These are phyloP conservation scores for Argyra leucocephala DNA, from an alignment of 2,888 invertebrate genomes.

Conservation along the genomic window DNA sequence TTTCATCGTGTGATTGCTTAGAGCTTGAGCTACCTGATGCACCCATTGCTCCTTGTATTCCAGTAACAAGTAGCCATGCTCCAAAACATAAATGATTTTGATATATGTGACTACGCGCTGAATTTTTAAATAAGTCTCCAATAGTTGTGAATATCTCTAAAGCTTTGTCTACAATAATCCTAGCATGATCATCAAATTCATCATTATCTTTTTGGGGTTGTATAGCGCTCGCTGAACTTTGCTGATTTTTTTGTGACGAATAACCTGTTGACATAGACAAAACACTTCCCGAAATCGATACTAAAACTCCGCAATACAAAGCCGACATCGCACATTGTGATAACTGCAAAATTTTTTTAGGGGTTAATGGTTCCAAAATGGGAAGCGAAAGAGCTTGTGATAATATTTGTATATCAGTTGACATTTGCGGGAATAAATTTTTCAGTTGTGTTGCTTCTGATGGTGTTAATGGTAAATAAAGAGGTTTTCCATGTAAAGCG, in stretches of 20 bases:
- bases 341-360: slow-evolving; percentile 71
- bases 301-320: slow-evolving; percentile 67
- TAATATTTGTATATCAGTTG: slow-evolving; percentile 72
- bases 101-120: slow-evolving; percentile 75
- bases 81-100: slow-evolving; percentile 85
- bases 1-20: slow-evolving; percentile 39
- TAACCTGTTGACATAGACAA: slow-evolving; percentile 50
- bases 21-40: slow-evolving; percentile 53
- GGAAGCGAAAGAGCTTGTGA: slow-evolving; percentile 76
- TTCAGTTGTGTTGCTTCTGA: slow-evolving; percentile 65
- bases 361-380: slow-evolving; percentile 76
- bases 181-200: slow-evolving; percentile 71
- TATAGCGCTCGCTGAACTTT: slow-evolving; percentile 24
- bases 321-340: slow-evolving; percentile 75
- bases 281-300: slow-evolving; percentile 56
- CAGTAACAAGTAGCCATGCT: slow-evolving; percentile 77
- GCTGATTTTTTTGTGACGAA: slow-evolving; percentile 48
- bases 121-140: slow-evolving; percentile 68
- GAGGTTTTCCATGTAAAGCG: slow-evolving; percentile 53
- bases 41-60: slow-evolving; percentile 72
- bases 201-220: slow-evolving; percentile 49
- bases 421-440: slow-evolving; percentile 61
- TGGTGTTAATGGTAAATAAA: slow-evolving; percentile 56
- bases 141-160: slow-evolving; percentile 76
- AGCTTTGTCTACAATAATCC: slow-evolving; percentile 77